Base-by-base conservation (phyloP, 2,113 vertebrate species). In the Prunella fulvescens region DNA sequence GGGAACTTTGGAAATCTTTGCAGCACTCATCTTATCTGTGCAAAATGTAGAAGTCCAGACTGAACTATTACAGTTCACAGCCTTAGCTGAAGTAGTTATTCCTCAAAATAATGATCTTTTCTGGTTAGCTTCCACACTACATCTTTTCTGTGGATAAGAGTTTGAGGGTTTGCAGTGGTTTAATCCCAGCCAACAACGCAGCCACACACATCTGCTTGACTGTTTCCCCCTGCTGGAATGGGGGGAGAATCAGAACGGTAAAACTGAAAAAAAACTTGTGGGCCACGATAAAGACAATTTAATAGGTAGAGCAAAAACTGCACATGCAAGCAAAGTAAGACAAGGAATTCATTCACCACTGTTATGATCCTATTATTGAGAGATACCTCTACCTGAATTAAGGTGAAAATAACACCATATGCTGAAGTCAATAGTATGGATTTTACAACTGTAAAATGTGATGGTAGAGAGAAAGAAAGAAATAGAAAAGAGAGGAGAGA, bases 1-100 rank as follows among this genome's bases (percentile, higher is more conserved):
- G 67, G 35, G 61, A 87, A 77, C 35, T 92, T 86, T 26, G 53
- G 66, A 94, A 93, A 81, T 25, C n/a, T 95, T 96, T 83, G 88
- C 53, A 48, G 65, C 8, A 77, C 37, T 88, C 25, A 37, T 85
- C 24, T 64, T 95, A 25, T 57, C 61, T 93, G 78, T 84, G 81
- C 74, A 92, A 94, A 95, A 56, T 66, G 51, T 50, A 57, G 70
- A 29, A 53, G 29, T 51, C 19, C n/a, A 89, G 53, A 60, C 42
- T 88, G 64, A 91, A 22, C 35, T 76, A 92, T 91, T 92, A 62
- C 8, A 87, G 26, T 88, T 83, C 71, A 90, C 39, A 86, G n/a
- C 33, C 35, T 22, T 4, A 80, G 87, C 78, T 57, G 77, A 69
- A 94, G 50, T 60, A 71, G 61, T 84, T 66, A 88, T 48, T 71